Evolutionary conservation across 2,113 vertebrate species (phyloP).

Genomic region (Siniperca knerii): DNA sequence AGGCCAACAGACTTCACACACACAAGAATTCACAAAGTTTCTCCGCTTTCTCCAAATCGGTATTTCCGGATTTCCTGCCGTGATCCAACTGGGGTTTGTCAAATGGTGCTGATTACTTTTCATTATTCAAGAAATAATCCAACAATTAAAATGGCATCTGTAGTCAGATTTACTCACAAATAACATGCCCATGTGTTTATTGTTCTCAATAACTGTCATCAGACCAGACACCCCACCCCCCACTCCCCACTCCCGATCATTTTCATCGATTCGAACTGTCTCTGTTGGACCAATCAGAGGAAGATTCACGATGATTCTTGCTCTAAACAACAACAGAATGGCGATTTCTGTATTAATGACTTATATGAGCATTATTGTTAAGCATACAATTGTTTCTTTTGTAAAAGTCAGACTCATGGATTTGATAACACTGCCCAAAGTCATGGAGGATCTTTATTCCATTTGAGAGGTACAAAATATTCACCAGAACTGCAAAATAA

Average conservation of each 20-base stretch:
- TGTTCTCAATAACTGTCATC: background rate
- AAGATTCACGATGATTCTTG: constrained; percentile 35
- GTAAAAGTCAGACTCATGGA: constrained; percentile 67
- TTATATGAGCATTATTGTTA: constrained; percentile 51
- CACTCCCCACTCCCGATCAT: background rate
- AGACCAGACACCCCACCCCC: background rate
- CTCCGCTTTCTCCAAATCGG: constrained; percentile 14
- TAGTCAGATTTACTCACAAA: constrained; percentile 13
- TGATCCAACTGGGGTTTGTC: constrained; percentile 53
- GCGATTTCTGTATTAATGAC: constrained; percentile 45
- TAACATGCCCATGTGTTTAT: constrained; percentile 21
- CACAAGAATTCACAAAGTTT: constrained; percentile 44
- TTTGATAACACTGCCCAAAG: constrained; percentile 39
- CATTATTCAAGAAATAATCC: constrained; percentile 28
- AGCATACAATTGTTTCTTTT: constrained; percentile 30
- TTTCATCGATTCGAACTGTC: constrained; percentile 38
- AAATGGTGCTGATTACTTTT: constrained; percentile 71
- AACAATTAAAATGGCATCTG: constrained; percentile 30
- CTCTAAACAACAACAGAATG: constrained; percentile 36
- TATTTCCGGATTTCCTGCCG: constrained; percentile 51
- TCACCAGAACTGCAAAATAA: background rate
- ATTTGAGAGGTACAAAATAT: background rate
- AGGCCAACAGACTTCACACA: constrained; percentile 68
- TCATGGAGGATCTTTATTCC: background rate
- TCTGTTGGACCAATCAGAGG: constrained; percentile 70